phyloP scores from a whole-genome alignment of 1,140 invertebrate genomes.

The Drosophila sproati region DNA sequence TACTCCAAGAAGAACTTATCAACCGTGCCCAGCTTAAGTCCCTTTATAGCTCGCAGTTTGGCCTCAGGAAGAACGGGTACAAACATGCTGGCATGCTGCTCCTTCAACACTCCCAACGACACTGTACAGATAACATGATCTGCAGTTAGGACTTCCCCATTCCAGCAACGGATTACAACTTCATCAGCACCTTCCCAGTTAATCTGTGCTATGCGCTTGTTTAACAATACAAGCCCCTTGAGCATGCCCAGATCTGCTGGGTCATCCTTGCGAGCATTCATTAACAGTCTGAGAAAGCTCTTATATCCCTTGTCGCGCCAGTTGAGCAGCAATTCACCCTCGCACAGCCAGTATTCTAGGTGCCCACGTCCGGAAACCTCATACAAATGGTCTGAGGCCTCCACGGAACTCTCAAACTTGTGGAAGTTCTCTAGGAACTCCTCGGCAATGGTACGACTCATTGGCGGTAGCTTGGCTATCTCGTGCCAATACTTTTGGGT shows the following conservation, averaged over 20 bases:
- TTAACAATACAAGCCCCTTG: constrained; percentile 82
- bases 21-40: constrained; percentile 89
- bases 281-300: constrained; percentile 86
- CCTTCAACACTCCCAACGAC: constrained; percentile 89
- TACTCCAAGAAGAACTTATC: constrained; percentile 92
- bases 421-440: constrained; percentile 85
- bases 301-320: constrained; percentile 88
- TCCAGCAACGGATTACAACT: constrained; percentile 86
- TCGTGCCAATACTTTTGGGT: constrained; percentile 79
- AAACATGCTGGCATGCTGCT: constrained; percentile 87
- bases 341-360: constrained; percentile 86
- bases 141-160: constrained; percentile 86
- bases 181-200: constrained; percentile 71
- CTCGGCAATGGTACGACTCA: constrained; percentile 70
- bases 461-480: constrained; percentile 50
- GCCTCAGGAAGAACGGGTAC: constrained; percentile 86
- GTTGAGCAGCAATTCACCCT: constrained; percentile 86
- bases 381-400: constrained; percentile 87
- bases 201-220: constrained; percentile 85
- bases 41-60: constrained; percentile 88
- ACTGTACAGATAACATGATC: constrained; percentile 89
- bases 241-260: constrained; percentile 61
- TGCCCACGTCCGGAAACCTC: constrained; percentile 86
- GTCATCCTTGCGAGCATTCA: constrained; percentile 62
- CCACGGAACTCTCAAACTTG: constrained; percentile 86